These are phyloP conservation scores for Dinomys branickii DNA, from an alignment of 2,113 vertebrate species.

Conservation along the genomic window DNA sequence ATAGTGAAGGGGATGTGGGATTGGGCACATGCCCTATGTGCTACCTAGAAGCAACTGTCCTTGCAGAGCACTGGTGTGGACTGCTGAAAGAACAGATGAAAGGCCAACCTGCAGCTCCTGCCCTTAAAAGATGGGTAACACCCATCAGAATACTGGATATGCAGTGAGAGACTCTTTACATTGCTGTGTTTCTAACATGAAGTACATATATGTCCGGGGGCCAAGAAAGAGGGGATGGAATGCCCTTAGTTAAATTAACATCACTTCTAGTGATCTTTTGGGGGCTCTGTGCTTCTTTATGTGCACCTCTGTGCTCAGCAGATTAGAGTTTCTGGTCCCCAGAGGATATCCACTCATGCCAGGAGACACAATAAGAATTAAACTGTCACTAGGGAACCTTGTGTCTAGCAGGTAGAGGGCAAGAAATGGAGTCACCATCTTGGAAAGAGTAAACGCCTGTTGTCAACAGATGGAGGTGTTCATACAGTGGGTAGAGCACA, in stretches of 20 bases:
- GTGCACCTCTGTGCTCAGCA: background rate
- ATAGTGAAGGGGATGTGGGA: background rate
- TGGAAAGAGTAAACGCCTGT: background rate
- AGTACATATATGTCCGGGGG: background rate
- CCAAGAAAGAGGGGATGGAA: background rate
- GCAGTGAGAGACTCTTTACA: background rate
- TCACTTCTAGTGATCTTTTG: background rate
- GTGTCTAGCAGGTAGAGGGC: background rate
- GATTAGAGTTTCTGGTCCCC: background rate
- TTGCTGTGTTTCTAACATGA: background rate
- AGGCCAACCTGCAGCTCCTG: background rate
- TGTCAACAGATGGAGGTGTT: background rate
- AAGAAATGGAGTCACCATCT: background rate
- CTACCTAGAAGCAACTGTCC: background rate
- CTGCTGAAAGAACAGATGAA: background rate
- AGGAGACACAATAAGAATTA: background rate
- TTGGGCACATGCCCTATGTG: background rate
- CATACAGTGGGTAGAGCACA: background rate
- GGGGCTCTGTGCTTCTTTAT: background rate
- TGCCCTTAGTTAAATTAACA: background rate
- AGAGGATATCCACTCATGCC: background rate
- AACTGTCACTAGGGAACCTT: background rate
- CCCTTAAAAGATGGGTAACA: background rate
- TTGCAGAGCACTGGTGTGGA: background rate
- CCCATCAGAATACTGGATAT: background rate